Evolutionary conservation across 2,797 vertebrate genomes (phyloP), one percentile per base, ranked within the genome.

Genomic region (Erithacus rubecula): DNA sequence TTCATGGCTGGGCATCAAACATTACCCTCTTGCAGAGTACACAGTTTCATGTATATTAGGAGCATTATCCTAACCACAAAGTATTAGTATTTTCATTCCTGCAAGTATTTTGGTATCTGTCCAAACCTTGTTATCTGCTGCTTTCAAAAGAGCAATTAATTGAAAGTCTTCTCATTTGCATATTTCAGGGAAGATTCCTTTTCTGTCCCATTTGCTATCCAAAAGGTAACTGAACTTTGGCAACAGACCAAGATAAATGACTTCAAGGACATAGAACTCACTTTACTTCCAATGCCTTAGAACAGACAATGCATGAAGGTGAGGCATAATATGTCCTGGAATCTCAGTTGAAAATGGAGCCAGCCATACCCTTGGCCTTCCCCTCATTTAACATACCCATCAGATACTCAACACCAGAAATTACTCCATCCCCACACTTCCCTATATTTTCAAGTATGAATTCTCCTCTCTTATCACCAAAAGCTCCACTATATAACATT

Each of bases 1-100:
- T 68, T 69, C 44, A 17, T 53, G 85, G 65, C 44, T 68, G 52
- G 62, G 67, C 53, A 94, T 49, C 92, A 89, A 43, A 85, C 19
- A 53, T 63, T 58, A 69, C 29, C 20, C 51, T 75, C 49, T 87
- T 64, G 59, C 7, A 52, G 21, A 72, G 9, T 47, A 29, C 3
- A 18, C 16, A 63, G 58, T 34, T 87, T 56, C 63, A 13, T 0
- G 0, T 14, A 46, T 12, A 23, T 37, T 32, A 85, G 36, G 24
- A 75, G 29, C 21, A 22, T 53, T 64, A 64, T 74, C 60, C 43
- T 75, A 36, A 78, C 30, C 58, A 79, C 5, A 36, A 24, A 56
- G 5, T n/a, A 82, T 22, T 39, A 69, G 12, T n/a, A 67, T 23
- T 79, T 79, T 72, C 27, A 64, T 36, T 85, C n/a, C 30, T 60